Base-by-base conservation (phyloP, 2,113 vertebrate genomes). In the Ramphastos sulfuratus region DNA sequence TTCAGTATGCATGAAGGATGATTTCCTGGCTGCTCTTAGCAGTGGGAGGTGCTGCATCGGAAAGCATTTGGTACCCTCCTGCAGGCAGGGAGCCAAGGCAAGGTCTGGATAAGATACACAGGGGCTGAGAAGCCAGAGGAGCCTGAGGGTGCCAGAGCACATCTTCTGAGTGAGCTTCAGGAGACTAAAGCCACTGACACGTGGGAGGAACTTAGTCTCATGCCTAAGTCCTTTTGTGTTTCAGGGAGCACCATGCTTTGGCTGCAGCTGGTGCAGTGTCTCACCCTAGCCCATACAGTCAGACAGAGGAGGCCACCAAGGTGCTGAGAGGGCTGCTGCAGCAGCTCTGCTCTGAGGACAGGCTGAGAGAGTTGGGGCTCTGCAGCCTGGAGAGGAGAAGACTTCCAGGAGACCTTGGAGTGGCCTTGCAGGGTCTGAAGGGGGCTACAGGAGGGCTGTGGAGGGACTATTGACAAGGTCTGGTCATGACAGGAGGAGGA, bases 121-220 rank as follows among this genome's bases (percentile, higher is more conserved):
- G 83, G 79, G 74, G 60, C 1, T 77, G 77, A 74, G 72, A 74
- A 85, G 48, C 2, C 14, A 71, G 30, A 27, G 7, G 7, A 56
- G 14, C 31, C 46, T 89, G 79, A 37, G 67, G 78, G 54, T 92
- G 90, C 83, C 92, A 86, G 92, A 61, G 56, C 58, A 44, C 69
- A 58, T 93, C 90, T 86, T 72, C 76, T 86, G 81, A 28, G 79
- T 66, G 66, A 65, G 86, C 69, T 85, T 90, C 60, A 64, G 88
- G 85, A 80, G 69, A 6, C 31, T 0, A 39, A 39, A 48, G 48
- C 48, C 48, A 48, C 48, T 48, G 48, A 48, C 48, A 48, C 48
- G 5, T 48, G 9, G 48, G 48, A 21, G 48, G 48, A 48, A 19
- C 37, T 39, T 11, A 39, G 5, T 46, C 65, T 52, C 6, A 0